Evolutionary conservation across 2,888 invertebrate species (phyloP).

Genomic region (Lepidocyrtinus sp.): DNA sequence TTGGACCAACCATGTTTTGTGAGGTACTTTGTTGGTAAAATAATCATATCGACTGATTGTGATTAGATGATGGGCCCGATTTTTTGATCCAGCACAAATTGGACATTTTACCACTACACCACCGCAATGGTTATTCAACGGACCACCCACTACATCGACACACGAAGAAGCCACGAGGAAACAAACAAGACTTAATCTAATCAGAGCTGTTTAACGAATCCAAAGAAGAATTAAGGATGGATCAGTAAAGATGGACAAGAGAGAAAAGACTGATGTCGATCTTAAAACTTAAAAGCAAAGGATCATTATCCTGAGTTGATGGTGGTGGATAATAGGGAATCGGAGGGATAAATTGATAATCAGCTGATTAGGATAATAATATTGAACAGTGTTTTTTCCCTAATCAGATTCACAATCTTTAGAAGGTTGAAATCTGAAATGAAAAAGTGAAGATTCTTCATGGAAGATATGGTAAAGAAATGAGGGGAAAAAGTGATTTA

Average conservation of each 20-base stretch:
- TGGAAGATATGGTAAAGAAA: background rate
- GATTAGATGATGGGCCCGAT: background rate
- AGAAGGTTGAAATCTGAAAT: slow-evolving; percentile 4
- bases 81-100: slow-evolving; percentile 27
- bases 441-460: background rate
- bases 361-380: slow-evolving; percentile 5
- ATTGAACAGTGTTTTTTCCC: slow-evolving; percentile 13
- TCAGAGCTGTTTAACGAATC: slow-evolving; percentile 35
- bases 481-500: no score
- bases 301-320: slow-evolving; percentile 11
- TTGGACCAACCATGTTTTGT: background rate
- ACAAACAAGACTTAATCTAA: slow-evolving; percentile 27
- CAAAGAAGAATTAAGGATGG: background rate
- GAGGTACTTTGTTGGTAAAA: no score
- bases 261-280: slow-evolving; percentile 3
- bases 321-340: background rate
- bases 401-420: slow-evolving; percentile 22
- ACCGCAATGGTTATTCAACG: background rate
- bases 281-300: no score
- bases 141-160: slow-evolving; percentile 39
- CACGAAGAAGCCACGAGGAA: background rate
- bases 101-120: background rate
- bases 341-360: background rate
- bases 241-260: slow-evolving; percentile 32
- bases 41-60: background rate